phyloP scores from a whole-genome alignment of 2,797 vertebrate genomes.

The Sciurus carolinensis region DNA sequence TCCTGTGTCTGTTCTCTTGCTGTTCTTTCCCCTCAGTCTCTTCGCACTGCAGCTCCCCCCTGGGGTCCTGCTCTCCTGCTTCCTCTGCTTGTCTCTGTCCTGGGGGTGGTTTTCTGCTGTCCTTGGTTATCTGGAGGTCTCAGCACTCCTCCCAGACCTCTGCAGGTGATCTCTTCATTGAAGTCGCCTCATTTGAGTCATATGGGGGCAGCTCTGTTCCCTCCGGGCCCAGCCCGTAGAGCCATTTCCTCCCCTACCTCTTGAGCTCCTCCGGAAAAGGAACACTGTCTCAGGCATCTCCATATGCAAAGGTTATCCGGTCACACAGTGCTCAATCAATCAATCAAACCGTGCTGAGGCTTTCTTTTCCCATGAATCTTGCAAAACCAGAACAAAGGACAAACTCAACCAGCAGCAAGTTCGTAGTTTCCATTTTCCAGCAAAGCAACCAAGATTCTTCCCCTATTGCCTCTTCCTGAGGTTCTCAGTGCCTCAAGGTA shows the following conservation, averaged over 20 bases:
- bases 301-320: conserved; percentile 7
- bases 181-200: neutral
- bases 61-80: neutral
- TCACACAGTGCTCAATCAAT: conserved; percentile 36
- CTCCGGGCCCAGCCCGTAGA: neutral
- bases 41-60: neutral
- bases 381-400: conserved; percentile 26
- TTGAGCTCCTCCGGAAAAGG: neutral
- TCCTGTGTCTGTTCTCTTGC: neutral
- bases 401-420: neutral
- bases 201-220: neutral
- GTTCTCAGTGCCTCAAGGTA: neutral
- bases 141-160: neutral
- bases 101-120: neutral
- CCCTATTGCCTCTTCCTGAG: neutral
- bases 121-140: neutral
- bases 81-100: neutral
- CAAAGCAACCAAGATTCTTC: conserved; percentile 40
- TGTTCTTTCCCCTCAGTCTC: neutral
- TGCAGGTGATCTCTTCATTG: neutral
- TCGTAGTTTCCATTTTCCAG: conserved; percentile 57
- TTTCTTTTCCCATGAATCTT: conserved; percentile 45
- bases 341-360: conserved; percentile 28
- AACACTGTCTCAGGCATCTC: neutral
- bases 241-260: neutral